Evolutionary conservation across 2,113 vertebrate species (phyloP), one percentile per base, ranked within the genome.

Genomic region (Procavia capensis): DNA sequence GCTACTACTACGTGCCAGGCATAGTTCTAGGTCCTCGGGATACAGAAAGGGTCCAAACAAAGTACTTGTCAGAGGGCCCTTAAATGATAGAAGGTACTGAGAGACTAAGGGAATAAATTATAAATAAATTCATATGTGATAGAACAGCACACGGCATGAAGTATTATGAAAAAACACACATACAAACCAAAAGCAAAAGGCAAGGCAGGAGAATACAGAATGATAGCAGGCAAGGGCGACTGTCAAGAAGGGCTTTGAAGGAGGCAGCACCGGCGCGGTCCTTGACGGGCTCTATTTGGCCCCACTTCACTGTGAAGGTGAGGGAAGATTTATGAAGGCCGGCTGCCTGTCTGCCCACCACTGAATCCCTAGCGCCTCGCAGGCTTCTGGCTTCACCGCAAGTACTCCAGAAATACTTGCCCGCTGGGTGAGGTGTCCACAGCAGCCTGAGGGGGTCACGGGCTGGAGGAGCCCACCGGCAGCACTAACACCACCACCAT

Each of bases 401-500:
- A n/a, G 50, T 3, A 70, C 36, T 81, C 47, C 14, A 16, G 50
- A 79, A 45, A 64, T 0, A 34, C 41, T 59, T 6, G 78, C 59
- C 54, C 89, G 1, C 63, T 1, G 70, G 54, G 19, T 7, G 22
- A 43, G 61, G 68, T 19, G 50, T 70, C 45, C 22, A 3, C 0
- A 31, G 92, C 41, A n/a, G 61, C 20, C 3, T 13, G 2, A 14
- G 34, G n/a, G 88, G 50, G n/a, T n/a, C 50, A 1, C 1, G 9
- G 43, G 31, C 19, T 2, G 74, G 14, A 11, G 57, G 17, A 27
- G n/a, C 24, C 36, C 24, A 3, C 6, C 2, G 47, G 41, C 87
- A n/a, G 9, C 0, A 14, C 34, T 8, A 20, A 2, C 0, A 11
- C 34, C 59, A 1, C 9, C 57, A 16, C 17, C 3, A 17, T 66